Evolutionary conservation across 2,113 vertebrate species (phyloP), one percentile per base, ranked within the genome.

Genomic region (Epinephelus cyanopodus): DNA sequence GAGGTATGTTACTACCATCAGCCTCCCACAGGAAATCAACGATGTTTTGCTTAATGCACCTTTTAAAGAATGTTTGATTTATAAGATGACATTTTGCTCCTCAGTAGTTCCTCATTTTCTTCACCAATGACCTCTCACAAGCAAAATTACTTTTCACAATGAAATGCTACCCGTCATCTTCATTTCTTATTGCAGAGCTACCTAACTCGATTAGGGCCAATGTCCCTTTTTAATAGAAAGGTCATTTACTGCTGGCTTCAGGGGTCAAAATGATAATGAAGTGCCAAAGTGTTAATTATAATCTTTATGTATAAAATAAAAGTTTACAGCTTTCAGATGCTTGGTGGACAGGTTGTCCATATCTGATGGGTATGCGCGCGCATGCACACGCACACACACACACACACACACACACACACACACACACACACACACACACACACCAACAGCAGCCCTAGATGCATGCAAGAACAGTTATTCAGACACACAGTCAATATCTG

Each of bases 191-290:
- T 69, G 33, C 77, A 71, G 37, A 52, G 69, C 27, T 48, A 15
- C 9, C 3, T 54, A 78, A 25, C 52, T 82, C 78, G 37, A 86
- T 77, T 76, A 52, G 42, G 47, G 74, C 67, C 54, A 58, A 58
- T 64, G 78, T 71, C 66, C 45, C 56, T 10, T 37, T 42, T 61
- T 70, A 74, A 81, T 61, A 53, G 52, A 74, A 81, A 85, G 79
- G 83, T 87, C 74, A 75, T 79, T 88, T 66, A 39, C 56, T 68
- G 53, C 52, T 39, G 54, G 27, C 74, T 50, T 54, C 64, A 60
- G 56, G 62, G 84, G 85, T 84, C 76, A 76, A 33, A 48, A 83
- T 57, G 50, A 81, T 82, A 84, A 92, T 86, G 53, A 79, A 72
- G 58, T 67, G 71, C 45, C 48, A 79, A 37, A 68, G 37, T 58